A percentile compares a stretch with the other conserved stretches of the same genome.
Evolutionary conservation across 2,113 vertebrate species (phyloP).

Genomic region (Pionites leucogaster): DNA sequence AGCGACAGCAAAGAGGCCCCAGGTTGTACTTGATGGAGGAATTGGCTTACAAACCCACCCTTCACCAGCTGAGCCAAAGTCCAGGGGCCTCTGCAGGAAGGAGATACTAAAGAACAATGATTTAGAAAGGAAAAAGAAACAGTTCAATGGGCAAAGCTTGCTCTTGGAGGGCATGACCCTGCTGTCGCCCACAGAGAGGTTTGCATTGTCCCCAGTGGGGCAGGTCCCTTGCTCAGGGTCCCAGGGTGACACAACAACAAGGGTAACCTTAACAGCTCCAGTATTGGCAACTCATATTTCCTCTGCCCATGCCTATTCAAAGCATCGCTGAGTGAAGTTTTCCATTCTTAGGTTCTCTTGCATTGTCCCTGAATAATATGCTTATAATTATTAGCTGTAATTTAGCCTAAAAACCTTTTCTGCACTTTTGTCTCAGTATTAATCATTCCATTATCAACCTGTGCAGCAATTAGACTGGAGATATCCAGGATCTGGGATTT

Average conservation of each 20-base stretch:
- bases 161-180: background rate
- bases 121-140: conserved; percentile 11
- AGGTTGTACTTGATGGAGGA: background rate
- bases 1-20: background rate
- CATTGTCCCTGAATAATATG: background rate
- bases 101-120: background rate
- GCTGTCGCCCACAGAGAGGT: background rate
- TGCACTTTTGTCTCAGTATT: background rate
- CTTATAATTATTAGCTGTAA: background rate
- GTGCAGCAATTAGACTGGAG: background rate
- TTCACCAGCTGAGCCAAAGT: background rate
- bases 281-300: background rate
- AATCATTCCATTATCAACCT: background rate
- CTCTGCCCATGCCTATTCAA: background rate
- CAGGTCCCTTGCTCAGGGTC: background rate
- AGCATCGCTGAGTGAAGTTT: background rate
- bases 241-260: background rate
- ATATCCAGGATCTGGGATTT: background rate
- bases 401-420: background rate
- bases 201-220: background rate
- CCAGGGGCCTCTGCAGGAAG: conserved; percentile 13
- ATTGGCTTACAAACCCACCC: background rate
- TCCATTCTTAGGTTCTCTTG: background rate
- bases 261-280: background rate
- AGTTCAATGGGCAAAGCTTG: background rate